Evolutionary conservation across 2,888 invertebrate genomes (phyloP), one percentile per base, ranked within the genome.

Genomic region (Phaedon cochleariae): DNA sequence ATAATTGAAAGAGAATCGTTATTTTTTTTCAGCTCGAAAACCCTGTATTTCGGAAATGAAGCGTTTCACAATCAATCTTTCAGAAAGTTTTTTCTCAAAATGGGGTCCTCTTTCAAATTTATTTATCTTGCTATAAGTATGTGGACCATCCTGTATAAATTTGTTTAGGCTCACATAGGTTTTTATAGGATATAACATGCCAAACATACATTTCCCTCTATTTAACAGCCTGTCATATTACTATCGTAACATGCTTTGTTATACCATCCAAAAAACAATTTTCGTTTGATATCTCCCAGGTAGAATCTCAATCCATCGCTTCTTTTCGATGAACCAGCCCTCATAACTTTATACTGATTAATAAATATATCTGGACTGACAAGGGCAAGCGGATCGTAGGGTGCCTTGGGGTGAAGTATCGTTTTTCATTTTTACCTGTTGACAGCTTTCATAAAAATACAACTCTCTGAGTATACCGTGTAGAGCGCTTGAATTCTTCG

Each of bases 361-460:
- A 69, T 66, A 66, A 62, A 69, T 66, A 66, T 64, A 64, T 64
- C 59, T 15, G 59, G 62, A 20, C 31, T 66, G 69, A 69, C 69
- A 64, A 57, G 46, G 22, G 29, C 59, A 29, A 17, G n/a, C n/a
- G n/a, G n/a, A n/a, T 41, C n/a, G 54, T 52, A 49, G 61, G 64
- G 66, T 62, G 66, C 61, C 62, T 45, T 12, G 49, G 55, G 48
- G 64, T 58, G 51, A 26, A 51, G 41, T 62, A 66, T 68, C 69
- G 63, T 66, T 64, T 66, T 66, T 66, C 69, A 69, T 64, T 62
- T 63, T 55, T 58, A 69, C 61, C 64, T 66, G 69, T 69, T 59
- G 69, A 69, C 69, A 69, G 64, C 48, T 49, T 48, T 21, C 41
- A 15, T 62, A 52, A 63, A 68, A 63, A 65, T 26, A 26, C 3